Evolutionary conservation across 1,140 invertebrate genomes (phyloP), one percentile per base, ranked within the genome.

Genomic region (Drosophila micromelanica): DNA sequence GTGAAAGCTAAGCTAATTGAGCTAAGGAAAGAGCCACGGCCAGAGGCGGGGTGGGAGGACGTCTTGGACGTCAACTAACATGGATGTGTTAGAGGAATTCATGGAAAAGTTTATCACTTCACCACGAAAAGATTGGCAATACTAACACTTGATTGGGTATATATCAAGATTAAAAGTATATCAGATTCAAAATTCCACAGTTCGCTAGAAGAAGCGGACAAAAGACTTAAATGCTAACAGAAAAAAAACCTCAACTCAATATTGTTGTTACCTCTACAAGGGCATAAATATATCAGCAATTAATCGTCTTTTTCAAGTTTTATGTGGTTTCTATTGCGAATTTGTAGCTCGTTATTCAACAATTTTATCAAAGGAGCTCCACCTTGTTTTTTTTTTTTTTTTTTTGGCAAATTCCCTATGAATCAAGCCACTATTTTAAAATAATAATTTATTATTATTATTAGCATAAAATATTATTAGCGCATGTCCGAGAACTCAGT

Each of bases 1-100:
- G 72, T 57, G 72, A 78, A 78, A 75, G 72, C 48, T 56, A 7
- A 59, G 27, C 59, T 60, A 77, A 77, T 77, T 52, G 51, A 60
- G 5, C 48, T 55, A 30, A 15, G 13, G n/a, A 23, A 40, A 37
- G 23, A 2, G 40, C n/a, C 12, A 56, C 0, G 15, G 20, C n/a
- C 2, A 23, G 20, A 43, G 35, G n/a, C n/a, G 42, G 49, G 0
- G 52, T 38, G 37, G 11, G 52, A 8, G 27, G 23, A 40, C 5
- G 38, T 6, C n/a, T 6, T 5, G 38, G 12, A 20, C 20, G 20
- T 20, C 46, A 30, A 23, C 46, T 12, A 48, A n/a, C 20, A 48
- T 48, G 20, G 11, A 23, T 15, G n/a, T 30, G 46, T 30, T 48
- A 49, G 32, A 30, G 11, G 38, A n/a, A 6, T 15, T 2, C 13